phyloP scores from a whole-genome alignment of 1,140 invertebrate species.

The Mya arenaria region DNA sequence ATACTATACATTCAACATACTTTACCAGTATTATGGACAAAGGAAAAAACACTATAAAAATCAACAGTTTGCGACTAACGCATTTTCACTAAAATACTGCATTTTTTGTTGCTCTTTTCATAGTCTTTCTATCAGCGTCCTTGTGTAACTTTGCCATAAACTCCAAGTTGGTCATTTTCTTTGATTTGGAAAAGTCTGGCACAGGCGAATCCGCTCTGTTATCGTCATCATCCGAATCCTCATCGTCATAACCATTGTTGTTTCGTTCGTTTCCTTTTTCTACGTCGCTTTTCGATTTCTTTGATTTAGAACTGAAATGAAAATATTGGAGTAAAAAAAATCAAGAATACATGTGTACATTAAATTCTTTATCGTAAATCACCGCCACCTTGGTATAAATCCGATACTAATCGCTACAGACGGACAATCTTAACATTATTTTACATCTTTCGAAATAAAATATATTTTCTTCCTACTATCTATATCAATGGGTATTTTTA shows the following conservation, averaged over 20 bases:
- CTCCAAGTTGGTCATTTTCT: slow-evolving; percentile 43
- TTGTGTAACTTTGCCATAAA: slow-evolving; percentile 47
- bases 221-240: slow-evolving; percentile 17
- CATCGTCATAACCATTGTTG: slow-evolving; percentile 30
- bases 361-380: no score
- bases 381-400: neutral
- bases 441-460: neutral
- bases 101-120: slow-evolving; percentile 42
- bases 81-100: slow-evolving; percentile 30
- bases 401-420: neutral
- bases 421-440: neutral
- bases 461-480: neutral
- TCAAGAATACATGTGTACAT: no score
- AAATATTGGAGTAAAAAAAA: no score
- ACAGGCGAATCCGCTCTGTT: slow-evolving; percentile 11
- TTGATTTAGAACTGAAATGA: slow-evolving; percentile 34
- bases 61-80: neutral
- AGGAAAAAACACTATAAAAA: neutral
- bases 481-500: neutral
- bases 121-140: slow-evolving; percentile 42
- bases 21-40: no score
- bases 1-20: no score
- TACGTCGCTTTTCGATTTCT: neutral
- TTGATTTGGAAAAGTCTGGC: slow-evolving; percentile 7
- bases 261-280: slow-evolving; percentile 10